Percentiles rank a stretch among this genome's conserved stretches.
phyloP scores from a whole-genome alignment of 2,797 vertebrate species.

The Gymnoscopelus braueri region DNA sequence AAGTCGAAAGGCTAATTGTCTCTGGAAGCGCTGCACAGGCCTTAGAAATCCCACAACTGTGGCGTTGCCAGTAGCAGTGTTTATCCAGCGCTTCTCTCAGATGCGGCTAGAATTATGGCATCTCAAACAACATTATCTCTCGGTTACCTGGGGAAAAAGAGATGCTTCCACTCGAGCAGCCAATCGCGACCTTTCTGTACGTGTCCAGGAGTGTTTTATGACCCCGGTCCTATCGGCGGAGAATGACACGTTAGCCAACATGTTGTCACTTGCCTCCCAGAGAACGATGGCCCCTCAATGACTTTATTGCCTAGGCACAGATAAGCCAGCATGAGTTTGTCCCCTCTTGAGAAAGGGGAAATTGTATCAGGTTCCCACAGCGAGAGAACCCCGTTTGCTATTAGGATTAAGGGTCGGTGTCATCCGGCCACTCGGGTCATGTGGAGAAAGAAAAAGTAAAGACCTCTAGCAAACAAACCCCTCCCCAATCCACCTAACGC shows the following conservation, averaged over 20 bases:
- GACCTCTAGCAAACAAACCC: slow-evolving; percentile 66
- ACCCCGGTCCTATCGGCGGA: slow-evolving; percentile 79
- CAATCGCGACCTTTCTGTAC: slow-evolving; percentile 78
- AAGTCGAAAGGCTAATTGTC: slow-evolving; percentile 34
- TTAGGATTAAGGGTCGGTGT: slow-evolving; percentile 86
- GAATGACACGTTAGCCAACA: slow-evolving; percentile 82
- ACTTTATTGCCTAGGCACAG: slow-evolving; percentile 86
- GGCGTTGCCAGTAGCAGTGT: slow-evolving; percentile 49
- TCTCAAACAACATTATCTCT: slow-evolving; percentile 72
- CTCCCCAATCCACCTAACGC: slow-evolving; percentile 23
- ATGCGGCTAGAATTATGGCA: slow-evolving; percentile 54
- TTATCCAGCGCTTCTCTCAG: slow-evolving; percentile 42
- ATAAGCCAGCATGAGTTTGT: slow-evolving; percentile 81
- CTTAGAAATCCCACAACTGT: slow-evolving; percentile 26
- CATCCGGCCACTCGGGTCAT: slow-evolving; percentile 77
- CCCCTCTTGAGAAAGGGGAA: slow-evolving; percentile 83
- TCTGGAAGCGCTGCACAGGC: slow-evolving; percentile 20
- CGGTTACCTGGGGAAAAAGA: slow-evolving; percentile 81
- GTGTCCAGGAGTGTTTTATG: slow-evolving; percentile 77
- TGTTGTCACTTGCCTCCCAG: slow-evolving; percentile 81
- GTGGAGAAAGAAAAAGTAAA: slow-evolving; percentile 78
- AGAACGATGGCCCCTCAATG: slow-evolving; percentile 85
- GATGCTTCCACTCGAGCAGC: slow-evolving; percentile 65
- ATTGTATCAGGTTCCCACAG: slow-evolving; percentile 90
- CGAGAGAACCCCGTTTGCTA: slow-evolving; percentile 78